Base-by-base conservation (phyloP, 2,888 invertebrate species). In the Ptychoptera albimana region DNA sequence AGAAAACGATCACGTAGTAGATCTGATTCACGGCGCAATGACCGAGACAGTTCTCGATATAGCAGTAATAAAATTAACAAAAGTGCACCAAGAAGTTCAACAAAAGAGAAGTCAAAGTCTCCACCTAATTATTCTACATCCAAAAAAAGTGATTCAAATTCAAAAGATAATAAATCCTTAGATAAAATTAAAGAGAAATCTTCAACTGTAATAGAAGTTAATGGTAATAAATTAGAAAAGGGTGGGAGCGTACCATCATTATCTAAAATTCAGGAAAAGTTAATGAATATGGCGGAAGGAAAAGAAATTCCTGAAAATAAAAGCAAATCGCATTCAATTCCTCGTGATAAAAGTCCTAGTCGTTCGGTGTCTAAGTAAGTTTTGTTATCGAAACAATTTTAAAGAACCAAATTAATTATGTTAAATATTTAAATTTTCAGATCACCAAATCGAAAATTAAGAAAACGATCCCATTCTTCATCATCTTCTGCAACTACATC, bases 181-280 rank as follows among this genome's bases (percentile, higher is more conserved):
- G 57, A 32, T 51, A 43, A 23, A 30, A 41, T 31, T 30, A 15
- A 36, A 23, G 37, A 54, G n/a, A 52, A 50, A 46, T 53, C 55
- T 7, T 52, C 53, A 42, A 59, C 61, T 2, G 53, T 56, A 7
- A 15, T 37, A 40, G 49, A 49, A 41, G 46, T 60, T 35, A 60
- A 60, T 50, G 61, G 59, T n/a, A 58, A 57, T 15, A 59, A 59
- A 41, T 34, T 39, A 14, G 43, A 38, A 3, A 48, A 49, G 42
- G 49, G 50, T n/a, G 48, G 30, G 38, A 48, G 49, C 45, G 46
- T 52, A 30, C 51, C 53, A 40, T 52, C 53, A 45, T 49, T 75
- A 45, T 73, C 75, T 6, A 70, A 74, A 52, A 64, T 75, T 6
- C 77, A 77, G 57, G 75, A 74, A 5, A 76, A 76, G 55, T 59